Percentiles rank a stretch among this genome's conserved stretches.
phyloP scores from a whole-genome alignment of 2,888 invertebrate species.

The Caenorhabditis doughertyi region DNA sequence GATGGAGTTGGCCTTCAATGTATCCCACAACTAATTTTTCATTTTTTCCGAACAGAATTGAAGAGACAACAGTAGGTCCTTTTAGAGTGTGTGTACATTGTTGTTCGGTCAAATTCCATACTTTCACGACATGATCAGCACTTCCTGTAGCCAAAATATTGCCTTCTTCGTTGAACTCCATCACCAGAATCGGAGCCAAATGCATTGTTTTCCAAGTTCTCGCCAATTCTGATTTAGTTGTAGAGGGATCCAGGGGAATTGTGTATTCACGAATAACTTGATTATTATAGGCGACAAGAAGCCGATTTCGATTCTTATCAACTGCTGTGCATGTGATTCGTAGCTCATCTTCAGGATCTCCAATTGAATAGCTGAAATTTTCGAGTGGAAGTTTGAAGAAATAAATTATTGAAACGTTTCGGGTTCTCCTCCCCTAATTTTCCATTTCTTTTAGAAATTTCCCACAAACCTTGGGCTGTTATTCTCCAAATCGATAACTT shows the following conservation, averaged over 20 bases:
- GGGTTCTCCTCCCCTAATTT: too few species aligned
- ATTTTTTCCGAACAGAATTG: slow-evolving; percentile 70
- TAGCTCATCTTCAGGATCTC: slow-evolving; percentile 73
- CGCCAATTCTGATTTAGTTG: slow-evolving; percentile 58
- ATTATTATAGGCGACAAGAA: slow-evolving; percentile 78
- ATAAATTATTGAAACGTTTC: too few species aligned
- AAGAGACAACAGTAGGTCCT: slow-evolving; percentile 73
- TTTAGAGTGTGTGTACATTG: slow-evolving; percentile 77
- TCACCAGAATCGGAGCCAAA: slow-evolving; percentile 75
- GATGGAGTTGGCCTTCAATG: slow-evolving; percentile 70
- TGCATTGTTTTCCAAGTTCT: slow-evolving; percentile 76
- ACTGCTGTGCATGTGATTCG: slow-evolving; percentile 75
- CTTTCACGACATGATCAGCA: slow-evolving; percentile 72
- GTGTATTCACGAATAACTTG: slow-evolving; percentile 66
- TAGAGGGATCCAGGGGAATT: slow-evolving; percentile 44
- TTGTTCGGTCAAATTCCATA: slow-evolving; percentile 73
- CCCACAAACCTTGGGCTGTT: slow-evolving; percentile 56
- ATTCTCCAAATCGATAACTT: slow-evolving; percentile 75
- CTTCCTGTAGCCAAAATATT: slow-evolving; percentile 71
- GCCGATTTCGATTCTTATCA: slow-evolving; percentile 67
- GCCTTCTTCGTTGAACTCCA: slow-evolving; percentile 67
- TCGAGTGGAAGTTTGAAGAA: too few species aligned
- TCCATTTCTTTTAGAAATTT: neutral
- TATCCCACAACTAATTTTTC: slow-evolving; percentile 75
- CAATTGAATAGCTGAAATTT: slow-evolving; percentile 72